Base-by-base conservation (phyloP, 2,113 vertebrate species). In the Daboia siamensis region DNA sequence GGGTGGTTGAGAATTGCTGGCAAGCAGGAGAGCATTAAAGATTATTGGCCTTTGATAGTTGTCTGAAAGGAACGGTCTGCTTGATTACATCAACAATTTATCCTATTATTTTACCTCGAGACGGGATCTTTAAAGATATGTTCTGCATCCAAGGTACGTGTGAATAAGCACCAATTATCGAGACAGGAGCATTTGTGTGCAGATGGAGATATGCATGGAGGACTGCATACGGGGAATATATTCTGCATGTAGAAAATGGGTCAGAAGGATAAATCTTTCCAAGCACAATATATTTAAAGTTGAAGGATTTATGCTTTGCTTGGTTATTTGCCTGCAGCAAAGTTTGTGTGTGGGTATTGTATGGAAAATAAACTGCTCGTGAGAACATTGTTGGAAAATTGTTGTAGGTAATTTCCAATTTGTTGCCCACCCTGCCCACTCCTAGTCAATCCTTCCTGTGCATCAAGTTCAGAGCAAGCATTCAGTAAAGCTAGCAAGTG, bases 151-250 rank as follows among this genome's bases (percentile, higher is more conserved):
- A n/a, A 80, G 46, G 90, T 91, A 64, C 69, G 80, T 92, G 59
- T 12, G 90, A 86, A 89, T 54, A 88, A 95, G 91, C 54, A 89
- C 88, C 89, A 59, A 44, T 93, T 88, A 5, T 69, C 0, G 29
- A 69, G 29, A 69, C 29, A 33, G 29, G 64, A 93, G 4, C 92
- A 59, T 51, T n/a, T 94, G 46, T 74, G 87, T 48, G 64, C 94
- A 86, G 88, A 24, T 20, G 84, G 23, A 29, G 23, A 46, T 17
- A 39, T 57, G 54, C 44, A 26, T n/a, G 1, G 5, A 48, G 74
- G 54, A 88, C n/a, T 48, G 0, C 11, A 90, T 91, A 92, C 91
- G 24, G 17, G 89, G 12, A 69, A 93, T 94, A 96, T 94, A 93
- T 69, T 69, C 29, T 69, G n/a, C 29, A 69, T 17, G 29, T 69